Evolutionary conservation across 1,140 invertebrate genomes (phyloP).

Genomic region (Planococcus citri): DNA sequence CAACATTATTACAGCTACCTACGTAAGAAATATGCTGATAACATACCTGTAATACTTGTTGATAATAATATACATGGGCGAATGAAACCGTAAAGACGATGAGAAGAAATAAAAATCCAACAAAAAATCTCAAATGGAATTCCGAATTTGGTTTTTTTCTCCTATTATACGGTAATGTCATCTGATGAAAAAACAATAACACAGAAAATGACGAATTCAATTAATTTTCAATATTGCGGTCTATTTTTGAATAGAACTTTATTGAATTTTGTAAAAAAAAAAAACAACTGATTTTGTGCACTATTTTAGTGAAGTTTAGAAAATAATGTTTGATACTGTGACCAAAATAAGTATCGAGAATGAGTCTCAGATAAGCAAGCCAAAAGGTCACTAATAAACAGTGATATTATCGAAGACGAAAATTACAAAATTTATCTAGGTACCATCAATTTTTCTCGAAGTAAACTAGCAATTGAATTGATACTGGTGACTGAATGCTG

Average conservation of each 20-base stretch:
- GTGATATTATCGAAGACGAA: too few species aligned
- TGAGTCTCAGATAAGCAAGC: too few species aligned
- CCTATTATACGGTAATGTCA: slow-evolving; percentile 39
- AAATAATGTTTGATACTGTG: neutral
- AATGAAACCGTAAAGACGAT: slow-evolving; percentile 68
- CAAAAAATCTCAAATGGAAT: slow-evolving; percentile 61
- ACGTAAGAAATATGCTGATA: neutral
- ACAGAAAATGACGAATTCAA: too few species aligned
- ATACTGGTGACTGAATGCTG: slow-evolving; percentile 65
- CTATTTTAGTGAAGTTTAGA: neutral
- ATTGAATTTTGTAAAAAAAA: too few species aligned
- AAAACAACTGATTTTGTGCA: neutral
- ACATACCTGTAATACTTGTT: slow-evolving; percentile 49
- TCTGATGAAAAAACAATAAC: slow-evolving; percentile 31
- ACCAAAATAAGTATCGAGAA: too few species aligned
- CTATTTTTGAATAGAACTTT: too few species aligned
- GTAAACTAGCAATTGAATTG: slow-evolving; percentile 64
- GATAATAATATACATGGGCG: slow-evolving; percentile 68
- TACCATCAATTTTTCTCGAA: slow-evolving; percentile 68
- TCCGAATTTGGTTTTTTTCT: slow-evolving; percentile 41
- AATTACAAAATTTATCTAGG: too few species aligned
- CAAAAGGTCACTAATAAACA: too few species aligned
- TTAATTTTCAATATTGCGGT: too few species aligned
- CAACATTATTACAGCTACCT: too few species aligned
- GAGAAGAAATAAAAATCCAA: slow-evolving; percentile 61